Evolutionary conservation across 1,140 invertebrate genomes (phyloP).

Genomic region (Paramacrobiotus metropolitanus): DNA sequence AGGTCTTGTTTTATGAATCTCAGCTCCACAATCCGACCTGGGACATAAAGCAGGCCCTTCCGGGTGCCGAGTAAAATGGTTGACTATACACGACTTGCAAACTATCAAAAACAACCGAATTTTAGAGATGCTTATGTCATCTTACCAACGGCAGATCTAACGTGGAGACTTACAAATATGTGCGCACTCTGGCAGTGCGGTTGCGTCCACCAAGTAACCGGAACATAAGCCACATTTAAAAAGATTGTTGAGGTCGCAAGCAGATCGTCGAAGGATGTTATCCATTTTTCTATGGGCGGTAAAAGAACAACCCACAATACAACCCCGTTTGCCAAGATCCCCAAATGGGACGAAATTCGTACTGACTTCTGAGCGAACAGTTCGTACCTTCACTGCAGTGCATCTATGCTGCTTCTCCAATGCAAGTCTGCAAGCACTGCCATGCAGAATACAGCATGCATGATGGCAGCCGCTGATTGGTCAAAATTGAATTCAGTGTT

Average conservation of each 20-base stretch:
- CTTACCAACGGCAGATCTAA: not conserved
- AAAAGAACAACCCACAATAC: no score
- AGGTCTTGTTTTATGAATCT: constrained; percentile 2
- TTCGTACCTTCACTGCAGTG: no score
- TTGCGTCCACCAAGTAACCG: not conserved
- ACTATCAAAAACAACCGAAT: not conserved
- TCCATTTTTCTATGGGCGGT: no score
- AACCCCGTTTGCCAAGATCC: no score
- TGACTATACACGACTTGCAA: not conserved
- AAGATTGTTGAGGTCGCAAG: no score
- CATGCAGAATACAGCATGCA: no score
- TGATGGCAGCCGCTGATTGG: no score
- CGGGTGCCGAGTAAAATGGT: not conserved
- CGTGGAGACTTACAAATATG: not conserved
- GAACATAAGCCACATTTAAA: not conserved
- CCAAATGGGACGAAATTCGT: no score
- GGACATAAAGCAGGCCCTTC: not conserved
- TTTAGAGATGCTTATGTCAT: not conserved
- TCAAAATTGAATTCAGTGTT: no score
- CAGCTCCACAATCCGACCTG: not conserved
- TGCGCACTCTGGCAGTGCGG: not conserved
- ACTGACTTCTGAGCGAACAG: no score
- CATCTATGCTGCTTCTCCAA: no score
- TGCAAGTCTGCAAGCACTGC: no score
- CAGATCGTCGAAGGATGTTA: not conserved